Conservation (phyloP, 2,797 vertebrate species). For the Dipus sagitta region DNA sequence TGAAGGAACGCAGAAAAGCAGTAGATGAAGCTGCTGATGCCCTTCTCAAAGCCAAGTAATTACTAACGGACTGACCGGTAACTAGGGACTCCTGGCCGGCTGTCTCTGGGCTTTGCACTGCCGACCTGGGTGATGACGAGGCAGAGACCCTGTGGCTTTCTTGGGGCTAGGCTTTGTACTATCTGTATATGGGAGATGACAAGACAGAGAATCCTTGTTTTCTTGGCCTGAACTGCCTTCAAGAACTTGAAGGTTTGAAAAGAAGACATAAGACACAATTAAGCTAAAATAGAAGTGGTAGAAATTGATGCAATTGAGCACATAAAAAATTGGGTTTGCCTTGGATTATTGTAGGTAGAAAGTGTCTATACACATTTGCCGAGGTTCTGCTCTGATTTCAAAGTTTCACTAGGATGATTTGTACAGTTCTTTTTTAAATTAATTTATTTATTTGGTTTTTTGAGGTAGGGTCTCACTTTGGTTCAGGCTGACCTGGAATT, state of each 20-base stretch:
- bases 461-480: too few relatives aligned
- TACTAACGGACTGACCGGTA: conserved; percentile 66
- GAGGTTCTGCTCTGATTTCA: conserved; percentile 20
- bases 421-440: too few relatives aligned
- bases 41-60: conserved; percentile 95
- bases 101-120: conserved; percentile 63
- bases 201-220: conserved; percentile 26
- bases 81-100: conserved; percentile 63
- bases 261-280: conserved; percentile 45
- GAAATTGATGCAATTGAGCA: conserved; percentile 38
- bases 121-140: background rate
- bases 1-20: conserved; percentile 91
- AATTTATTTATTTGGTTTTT: too few relatives aligned
- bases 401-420: conserved; percentile 8
- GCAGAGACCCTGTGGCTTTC: conserved; percentile 49
- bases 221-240: background rate
- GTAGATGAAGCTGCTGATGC: conserved; percentile 92
- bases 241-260: conserved; percentile 22
- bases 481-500: too few relatives aligned
- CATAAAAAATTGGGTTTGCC: conserved; percentile 39
- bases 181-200: background rate
- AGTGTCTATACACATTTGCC: background rate
- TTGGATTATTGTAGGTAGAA: background rate
- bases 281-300: conserved; percentile 48
- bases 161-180: conserved; percentile 44